These are phyloP conservation scores for Platyrinchus mystaceus DNA, from an alignment of 2,797 vertebrate species.

Conservation along the genomic window DNA sequence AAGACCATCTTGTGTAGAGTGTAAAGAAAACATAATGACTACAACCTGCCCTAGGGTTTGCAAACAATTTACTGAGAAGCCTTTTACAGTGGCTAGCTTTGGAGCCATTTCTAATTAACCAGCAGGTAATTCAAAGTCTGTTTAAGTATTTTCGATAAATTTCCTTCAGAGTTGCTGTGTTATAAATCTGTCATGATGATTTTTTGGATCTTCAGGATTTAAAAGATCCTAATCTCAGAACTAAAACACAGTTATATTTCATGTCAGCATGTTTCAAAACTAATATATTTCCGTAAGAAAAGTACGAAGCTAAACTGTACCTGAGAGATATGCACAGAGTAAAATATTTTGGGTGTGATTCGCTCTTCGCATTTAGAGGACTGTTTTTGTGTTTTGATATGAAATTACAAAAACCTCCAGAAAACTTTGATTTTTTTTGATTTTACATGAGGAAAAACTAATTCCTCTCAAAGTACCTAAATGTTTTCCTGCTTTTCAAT, in stretches of 20 bases:
- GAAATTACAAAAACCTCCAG: not conserved
- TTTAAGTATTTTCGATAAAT: slow-evolving; percentile 38
- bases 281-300: slow-evolving; percentile 21
- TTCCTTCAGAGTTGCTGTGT: slow-evolving; percentile 40
- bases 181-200: slow-evolving; percentile 44
- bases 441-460: not conserved
- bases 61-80: slow-evolving; percentile 68
- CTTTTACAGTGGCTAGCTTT: slow-evolving; percentile 63
- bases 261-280: slow-evolving; percentile 2
- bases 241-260: slow-evolving; percentile 26
- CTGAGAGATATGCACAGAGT: not conserved
- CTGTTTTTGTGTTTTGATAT: not conserved
- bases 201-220: slow-evolving; percentile 23
- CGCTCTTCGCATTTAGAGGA: not conserved
- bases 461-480: not conserved
- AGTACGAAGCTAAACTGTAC: not conserved
- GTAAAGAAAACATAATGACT: slow-evolving; percentile 60
- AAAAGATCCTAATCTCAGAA: slow-evolving; percentile 21
- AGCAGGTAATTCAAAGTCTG: slow-evolving; percentile 64
- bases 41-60: slow-evolving; percentile 56
- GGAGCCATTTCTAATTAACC: slow-evolving; percentile 68
- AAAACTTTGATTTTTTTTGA: not conserved
- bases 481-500: not conserved
- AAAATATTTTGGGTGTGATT: not conserved
- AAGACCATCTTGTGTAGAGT: slow-evolving; percentile 59